These are phyloP conservation scores for Sus cebifrons DNA, from an alignment of 2,797 vertebrate genomes.

Conservation along the genomic window DNA sequence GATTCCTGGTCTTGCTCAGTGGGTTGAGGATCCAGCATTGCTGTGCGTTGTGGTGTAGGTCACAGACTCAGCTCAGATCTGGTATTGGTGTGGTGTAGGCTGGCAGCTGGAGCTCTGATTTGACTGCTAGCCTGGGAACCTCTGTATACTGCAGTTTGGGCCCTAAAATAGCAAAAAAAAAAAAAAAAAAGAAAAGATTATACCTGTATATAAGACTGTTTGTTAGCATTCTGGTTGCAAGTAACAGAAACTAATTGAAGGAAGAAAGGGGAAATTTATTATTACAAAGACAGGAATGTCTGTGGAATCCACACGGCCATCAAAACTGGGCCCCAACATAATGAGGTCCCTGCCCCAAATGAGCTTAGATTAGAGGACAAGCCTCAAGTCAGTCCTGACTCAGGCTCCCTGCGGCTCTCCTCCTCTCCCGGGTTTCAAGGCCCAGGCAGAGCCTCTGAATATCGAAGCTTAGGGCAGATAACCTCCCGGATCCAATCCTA, in stretches of 20 bases:
- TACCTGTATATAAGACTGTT: not conserved
- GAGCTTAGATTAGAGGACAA: not conserved
- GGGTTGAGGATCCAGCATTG: too few relatives aligned
- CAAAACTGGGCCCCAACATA: not conserved
- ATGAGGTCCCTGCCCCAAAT: not conserved
- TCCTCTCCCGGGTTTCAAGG: not conserved
- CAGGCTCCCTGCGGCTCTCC: not conserved
- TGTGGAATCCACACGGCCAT: not conserved
- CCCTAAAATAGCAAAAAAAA: too few relatives aligned
- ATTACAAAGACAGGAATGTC: not conserved
- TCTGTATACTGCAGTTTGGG: too few relatives aligned
- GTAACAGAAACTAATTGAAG: conserved; percentile 46
- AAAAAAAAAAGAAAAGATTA: too few relatives aligned
- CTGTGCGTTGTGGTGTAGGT: too few relatives aligned
- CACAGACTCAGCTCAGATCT: too few relatives aligned
- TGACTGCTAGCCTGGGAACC: too few relatives aligned
- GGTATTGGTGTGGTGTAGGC: too few relatives aligned
- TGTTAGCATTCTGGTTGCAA: not conserved
- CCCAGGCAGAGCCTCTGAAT: not conserved
- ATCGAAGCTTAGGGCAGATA: not conserved
- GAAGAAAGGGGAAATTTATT: conserved; percentile 29
- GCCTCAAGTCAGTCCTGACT: not conserved
- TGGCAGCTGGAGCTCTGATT: too few relatives aligned
- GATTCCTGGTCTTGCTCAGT: too few relatives aligned
- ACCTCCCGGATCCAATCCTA: not conserved